phyloP scores from a whole-genome alignment of 2,797 vertebrate genomes.

The Sternarchorhynchus goeldii region DNA sequence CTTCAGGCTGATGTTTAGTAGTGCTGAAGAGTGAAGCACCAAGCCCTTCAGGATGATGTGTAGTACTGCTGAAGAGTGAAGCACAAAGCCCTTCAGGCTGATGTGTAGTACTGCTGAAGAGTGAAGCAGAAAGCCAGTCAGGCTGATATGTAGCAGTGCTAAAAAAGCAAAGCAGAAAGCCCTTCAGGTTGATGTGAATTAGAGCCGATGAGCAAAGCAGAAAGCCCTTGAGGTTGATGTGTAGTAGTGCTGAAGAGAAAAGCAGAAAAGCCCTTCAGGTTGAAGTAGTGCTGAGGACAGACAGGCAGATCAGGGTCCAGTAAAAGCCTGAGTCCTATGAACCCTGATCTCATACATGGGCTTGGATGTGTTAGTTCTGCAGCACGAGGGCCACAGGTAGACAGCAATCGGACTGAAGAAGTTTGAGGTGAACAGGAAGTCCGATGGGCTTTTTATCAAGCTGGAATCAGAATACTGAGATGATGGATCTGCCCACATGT shows the following conservation, averaged over 20 bases:
- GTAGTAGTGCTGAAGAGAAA: background rate
- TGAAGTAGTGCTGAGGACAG: background rate
- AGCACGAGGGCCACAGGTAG: constrained; percentile 14
- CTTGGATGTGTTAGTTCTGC: constrained; percentile 14
- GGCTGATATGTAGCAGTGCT: constrained; percentile 2
- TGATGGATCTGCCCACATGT: constrained; percentile 19
- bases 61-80: no score
- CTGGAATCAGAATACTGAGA: constrained; percentile 31
- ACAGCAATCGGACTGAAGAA: background rate
- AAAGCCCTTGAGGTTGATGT: constrained; percentile 4
- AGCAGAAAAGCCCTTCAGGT: no score
- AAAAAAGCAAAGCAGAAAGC: no score
- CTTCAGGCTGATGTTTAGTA: constrained; percentile 6
- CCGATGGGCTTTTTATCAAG: background rate
- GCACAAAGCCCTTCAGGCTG: no score
- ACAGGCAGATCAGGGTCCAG: constrained; percentile 26
- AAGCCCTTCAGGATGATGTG: background rate
- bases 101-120: no score
- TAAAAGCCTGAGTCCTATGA: constrained; percentile 28
- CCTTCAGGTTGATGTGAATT: no score
- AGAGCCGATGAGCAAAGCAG: background rate
- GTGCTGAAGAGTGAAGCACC: background rate
- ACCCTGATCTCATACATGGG: constrained; percentile 31
- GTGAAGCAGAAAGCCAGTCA: no score
- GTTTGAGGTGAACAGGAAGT: background rate